Evolutionary conservation across 1,140 invertebrate genomes (phyloP), one percentile per base, ranked within the genome.

Genomic region (Gryon sp.): DNA sequence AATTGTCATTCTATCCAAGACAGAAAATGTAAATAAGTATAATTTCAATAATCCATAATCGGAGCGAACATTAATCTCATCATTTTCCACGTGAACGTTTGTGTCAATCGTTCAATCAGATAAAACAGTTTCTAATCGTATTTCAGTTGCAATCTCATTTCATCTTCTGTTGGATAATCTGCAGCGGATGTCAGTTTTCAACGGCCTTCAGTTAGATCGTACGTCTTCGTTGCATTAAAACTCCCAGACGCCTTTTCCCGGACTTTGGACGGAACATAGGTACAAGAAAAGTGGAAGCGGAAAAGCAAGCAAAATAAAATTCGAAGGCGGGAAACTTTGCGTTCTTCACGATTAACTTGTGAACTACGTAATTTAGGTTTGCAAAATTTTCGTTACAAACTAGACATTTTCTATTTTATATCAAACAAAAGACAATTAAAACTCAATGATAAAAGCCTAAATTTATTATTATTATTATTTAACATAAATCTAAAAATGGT

Each of bases 191-290:
- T 53, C 62, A 66, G 28, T 66, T 52, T 66, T 66, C 48, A 66
- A n/a, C 48, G 7, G 48, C 26, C 55, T 60, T 43, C 26, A 53
- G 43, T 16, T n/a, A 28, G 55, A 63, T 72, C 55, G 48, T 72
- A 55, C 40, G 48, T 72, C 57, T 72, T 55, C 46, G 48, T 62
- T 62, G 46, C 50, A 53, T 63, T 63, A 62, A 63, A n/a, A 62
- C 38, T 3, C 38, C 26, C 36, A 59, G 19, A 45, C 41, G 52
- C 34, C 57, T 62, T 62, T 72, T 53, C 46, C 30, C 20, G 20
- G 26, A 63, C 43, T 50, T 50, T 14, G 22, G 11, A 48, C 41
- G 24, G 16, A 41, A 57, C n/a, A 7, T 34, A 36, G 14, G 11
- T 8, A 11, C 24, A 50, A 40, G 45, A 62, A 62, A 52, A 24